Conservation (phyloP, 2,797 vertebrate genomes). For the Acrossocheilus wenchowensis region DNA sequence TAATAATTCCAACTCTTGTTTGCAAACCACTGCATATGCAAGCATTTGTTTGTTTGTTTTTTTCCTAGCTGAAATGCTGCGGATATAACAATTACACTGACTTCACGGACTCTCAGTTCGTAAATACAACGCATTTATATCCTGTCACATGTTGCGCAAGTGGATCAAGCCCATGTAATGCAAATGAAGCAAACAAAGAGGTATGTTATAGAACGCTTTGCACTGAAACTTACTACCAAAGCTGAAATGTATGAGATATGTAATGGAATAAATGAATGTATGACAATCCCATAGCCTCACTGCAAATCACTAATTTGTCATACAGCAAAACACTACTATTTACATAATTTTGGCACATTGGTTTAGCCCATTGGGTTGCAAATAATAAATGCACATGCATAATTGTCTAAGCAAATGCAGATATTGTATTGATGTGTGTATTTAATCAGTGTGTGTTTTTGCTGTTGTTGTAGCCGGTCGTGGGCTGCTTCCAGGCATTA, state of each 20-base stretch:
- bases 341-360: neutral
- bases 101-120: slow-evolving; percentile 68
- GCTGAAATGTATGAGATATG: neutral
- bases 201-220: slow-evolving; percentile 43
- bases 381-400: neutral
- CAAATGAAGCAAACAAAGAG: rapidly evolving
- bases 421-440: neutral
- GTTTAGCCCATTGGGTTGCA: neutral
- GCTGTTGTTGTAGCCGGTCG: rapidly evolving
- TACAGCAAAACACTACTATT: neutral
- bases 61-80: slow-evolving; percentile 58
- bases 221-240: neutral
- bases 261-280: too few relatives aligned
- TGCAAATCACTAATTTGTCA: neutral
- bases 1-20: neutral
- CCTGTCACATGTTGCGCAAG: slow-evolving; percentile 67
- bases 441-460: neutral
- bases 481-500: slow-evolving; percentile 72
- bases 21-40: neutral
- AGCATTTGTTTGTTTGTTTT: neutral
- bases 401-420: neutral
- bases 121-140: rapidly evolving
- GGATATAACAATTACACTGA: slow-evolving; percentile 78
- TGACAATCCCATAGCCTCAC: neutral
- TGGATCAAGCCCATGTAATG: rapidly evolving